Conservation (phyloP, 2,888 invertebrate genomes). For the Caenorhabditis sp. region DNA sequence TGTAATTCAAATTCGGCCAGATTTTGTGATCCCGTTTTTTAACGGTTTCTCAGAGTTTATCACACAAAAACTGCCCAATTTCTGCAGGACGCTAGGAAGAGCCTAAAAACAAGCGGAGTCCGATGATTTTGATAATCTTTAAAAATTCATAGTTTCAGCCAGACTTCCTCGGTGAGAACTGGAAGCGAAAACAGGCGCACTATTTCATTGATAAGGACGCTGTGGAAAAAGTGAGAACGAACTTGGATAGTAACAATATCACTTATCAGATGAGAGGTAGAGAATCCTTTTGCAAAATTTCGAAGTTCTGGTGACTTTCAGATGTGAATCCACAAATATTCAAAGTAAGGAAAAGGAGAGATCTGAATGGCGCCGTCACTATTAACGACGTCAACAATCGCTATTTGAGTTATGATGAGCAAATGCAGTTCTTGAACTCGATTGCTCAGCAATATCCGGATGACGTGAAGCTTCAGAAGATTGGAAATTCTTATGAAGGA, state of each 20-base stretch:
- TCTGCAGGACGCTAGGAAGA: no score
- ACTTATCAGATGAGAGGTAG: constrained; percentile 53
- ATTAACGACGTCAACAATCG: constrained; percentile 57
- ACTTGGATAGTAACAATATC: constrained; percentile 52
- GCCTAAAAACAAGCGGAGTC: no score
- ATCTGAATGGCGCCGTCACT: constrained; percentile 32
- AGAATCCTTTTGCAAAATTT: no score
- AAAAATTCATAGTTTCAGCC: no score
- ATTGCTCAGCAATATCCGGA: constrained; percentile 47
- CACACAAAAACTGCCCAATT: no score
- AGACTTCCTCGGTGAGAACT: constrained; percentile 61
- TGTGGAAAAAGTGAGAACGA: constrained; percentile 24
- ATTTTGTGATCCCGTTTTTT: no score
- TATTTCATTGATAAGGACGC: constrained; percentile 53
- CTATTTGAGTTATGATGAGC: constrained; percentile 66
- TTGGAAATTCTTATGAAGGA: constrained; percentile 64
- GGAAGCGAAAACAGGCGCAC: constrained; percentile 58
- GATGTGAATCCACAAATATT: constrained; percentile 59
- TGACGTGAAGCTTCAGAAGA: constrained; percentile 48
- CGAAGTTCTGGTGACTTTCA: no score
- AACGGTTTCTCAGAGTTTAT: no score
- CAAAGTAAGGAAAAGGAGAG: constrained; percentile 55
- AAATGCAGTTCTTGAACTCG: constrained; percentile 60
- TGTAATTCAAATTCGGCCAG: no score
- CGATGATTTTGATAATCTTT: no score